Base-by-base conservation (phyloP, 2,113 vertebrate genomes). In the Callocephalon fimbriatum region DNA sequence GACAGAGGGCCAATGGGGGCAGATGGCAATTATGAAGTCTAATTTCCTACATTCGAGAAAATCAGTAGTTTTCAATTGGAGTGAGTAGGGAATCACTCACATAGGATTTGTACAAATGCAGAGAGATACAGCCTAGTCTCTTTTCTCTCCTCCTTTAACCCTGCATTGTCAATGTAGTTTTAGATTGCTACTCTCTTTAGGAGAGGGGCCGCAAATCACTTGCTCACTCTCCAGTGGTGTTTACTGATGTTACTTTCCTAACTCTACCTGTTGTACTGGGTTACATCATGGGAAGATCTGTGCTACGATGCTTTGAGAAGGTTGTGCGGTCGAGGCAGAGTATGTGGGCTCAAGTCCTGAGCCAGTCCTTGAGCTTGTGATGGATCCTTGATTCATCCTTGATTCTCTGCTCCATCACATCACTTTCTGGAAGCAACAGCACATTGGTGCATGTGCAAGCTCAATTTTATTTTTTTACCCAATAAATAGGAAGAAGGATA, bases 31-130 rank as follows among this genome's bases (percentile, higher is more conserved):
- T 62, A 35, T 8, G 32, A 77, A 86, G 47, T 42, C 25, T 86
- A 27, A 29, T 54, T 53, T 86, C 9, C 42, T 92, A 35, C n/a
- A 45, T 62, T 66, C 17, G 10, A 71, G 72, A 76, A 86, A 86
- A 84, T 31, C 0, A 0, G 0, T 12, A 80, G 37, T 4, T 88
- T 59, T 47, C 18, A 37, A 2, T 0, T 27, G 38, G 67, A 93
- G 15, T 71, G 35, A 50, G 14, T 9, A 71, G 38, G 59, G 50
- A 66, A 66, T 32, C 40, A 15, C 3, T 51, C 21, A 31, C 7
- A 16, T 0, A 68, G 38, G 54, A 37, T 40, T 38, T 65, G 40
- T 72, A n/a, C 32, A 68, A 72, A 47, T 62, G n/a, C 31, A 51
- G 44, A 70, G 35, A 66, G 3, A 29, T 5, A n/a, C 27, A 83